Conservation (phyloP, 2,888 invertebrate genomes). For the Anorthoa munda region DNA sequence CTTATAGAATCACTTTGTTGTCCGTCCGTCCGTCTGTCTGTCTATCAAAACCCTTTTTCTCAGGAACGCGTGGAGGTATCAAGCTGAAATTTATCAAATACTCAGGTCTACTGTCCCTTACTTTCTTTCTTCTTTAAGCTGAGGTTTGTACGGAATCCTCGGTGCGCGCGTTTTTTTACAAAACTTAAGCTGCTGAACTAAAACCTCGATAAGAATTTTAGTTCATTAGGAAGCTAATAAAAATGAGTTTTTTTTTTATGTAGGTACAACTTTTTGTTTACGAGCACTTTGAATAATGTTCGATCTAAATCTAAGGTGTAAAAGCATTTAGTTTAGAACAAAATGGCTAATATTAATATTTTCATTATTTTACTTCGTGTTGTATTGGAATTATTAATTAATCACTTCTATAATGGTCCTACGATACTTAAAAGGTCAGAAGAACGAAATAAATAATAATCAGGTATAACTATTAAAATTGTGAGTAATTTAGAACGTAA, state of each 20-base stretch:
- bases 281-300: slow-evolving; percentile 40
- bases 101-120: too few relatives aligned
- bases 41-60: too few relatives aligned
- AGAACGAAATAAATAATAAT: slow-evolving; percentile 33
- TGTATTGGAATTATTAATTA: slow-evolving; percentile 53
- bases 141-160: too few relatives aligned
- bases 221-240: neutral
- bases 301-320: slow-evolving; percentile 56
- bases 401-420: slow-evolving; percentile 47
- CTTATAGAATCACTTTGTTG: too few relatives aligned
- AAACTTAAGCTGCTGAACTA: neutral
- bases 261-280: slow-evolving; percentile 24
- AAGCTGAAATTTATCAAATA: too few relatives aligned
- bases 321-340: slow-evolving; percentile 37
- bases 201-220: neutral
- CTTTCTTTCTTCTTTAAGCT: too few relatives aligned
- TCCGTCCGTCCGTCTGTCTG: too few relatives aligned
- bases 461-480: slow-evolving; percentile 31
- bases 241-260: slow-evolving; percentile 2
- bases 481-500: slow-evolving; percentile 34
- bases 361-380: slow-evolving; percentile 51
- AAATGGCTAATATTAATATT: slow-evolving; percentile 23
- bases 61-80: too few relatives aligned
- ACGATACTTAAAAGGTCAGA: slow-evolving; percentile 55
- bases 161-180: too few relatives aligned